These are phyloP conservation scores for Apodemia duryi DNA, from an alignment of 2,888 invertebrate genomes.

Conservation along the genomic window DNA sequence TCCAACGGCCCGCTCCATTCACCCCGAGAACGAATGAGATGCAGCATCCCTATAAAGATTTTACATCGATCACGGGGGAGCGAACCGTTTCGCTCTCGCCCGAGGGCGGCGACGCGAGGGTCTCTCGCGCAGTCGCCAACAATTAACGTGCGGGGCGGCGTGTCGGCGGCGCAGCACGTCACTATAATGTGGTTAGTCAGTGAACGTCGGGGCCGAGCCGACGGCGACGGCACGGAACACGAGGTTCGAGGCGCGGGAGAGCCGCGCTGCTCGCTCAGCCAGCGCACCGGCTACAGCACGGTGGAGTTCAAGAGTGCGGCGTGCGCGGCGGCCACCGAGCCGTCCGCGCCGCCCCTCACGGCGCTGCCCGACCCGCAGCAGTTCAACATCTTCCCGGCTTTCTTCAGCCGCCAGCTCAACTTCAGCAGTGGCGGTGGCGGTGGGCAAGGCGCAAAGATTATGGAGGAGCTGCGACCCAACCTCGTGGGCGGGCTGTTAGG, in stretches of 20 bases:
- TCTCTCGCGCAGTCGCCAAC: conserved; percentile 75
- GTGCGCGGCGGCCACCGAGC: conserved; percentile 80
- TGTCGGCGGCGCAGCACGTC: conserved; percentile 67
- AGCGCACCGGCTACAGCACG: conserved; percentile 83
- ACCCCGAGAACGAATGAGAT: conserved; percentile 58
- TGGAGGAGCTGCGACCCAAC: conserved; percentile 93
- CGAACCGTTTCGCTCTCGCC: conserved; percentile 60
- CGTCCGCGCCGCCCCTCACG: conserved; percentile 76
- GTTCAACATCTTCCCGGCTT: conserved; percentile 95
- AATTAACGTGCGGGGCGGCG: conserved; percentile 72
- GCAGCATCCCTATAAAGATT: conserved; percentile 67
- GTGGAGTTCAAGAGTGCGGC: conserved; percentile 91
- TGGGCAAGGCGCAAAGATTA: conserved; percentile 86
- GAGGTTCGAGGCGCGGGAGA: conserved; percentile 61
- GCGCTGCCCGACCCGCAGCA: conserved; percentile 85
- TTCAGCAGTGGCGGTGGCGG: conserved; percentile 85
- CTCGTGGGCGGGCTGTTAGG: conserved; percentile 88
- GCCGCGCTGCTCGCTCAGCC: conserved; percentile 70
- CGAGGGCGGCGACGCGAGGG: conserved; percentile 61
- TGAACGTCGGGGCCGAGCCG: conserved; percentile 81
- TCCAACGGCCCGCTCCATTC: conserved; percentile 36
- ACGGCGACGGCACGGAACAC: conserved; percentile 70
- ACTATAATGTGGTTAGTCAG: conserved; percentile 83
- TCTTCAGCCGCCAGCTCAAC: conserved; percentile 93
- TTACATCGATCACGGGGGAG: conserved; percentile 73